These are phyloP conservation scores for Tylochromis polylepis DNA, from an alignment of 2,113 vertebrate genomes.

Conservation along the genomic window DNA sequence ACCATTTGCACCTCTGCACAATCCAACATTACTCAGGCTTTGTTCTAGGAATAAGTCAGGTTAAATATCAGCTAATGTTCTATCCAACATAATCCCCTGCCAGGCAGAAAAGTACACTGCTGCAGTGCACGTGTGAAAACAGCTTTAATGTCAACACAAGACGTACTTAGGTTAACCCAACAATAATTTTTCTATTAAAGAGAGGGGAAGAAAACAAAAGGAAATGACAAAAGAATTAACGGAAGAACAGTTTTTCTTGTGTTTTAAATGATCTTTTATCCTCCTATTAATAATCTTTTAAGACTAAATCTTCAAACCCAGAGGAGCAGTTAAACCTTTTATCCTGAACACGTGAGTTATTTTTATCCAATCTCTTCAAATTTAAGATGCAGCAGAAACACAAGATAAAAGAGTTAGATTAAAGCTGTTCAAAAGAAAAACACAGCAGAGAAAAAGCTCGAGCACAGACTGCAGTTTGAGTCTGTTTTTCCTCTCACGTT, in stretches of 20 bases:
- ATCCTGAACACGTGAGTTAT: background rate
- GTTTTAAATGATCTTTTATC: background rate
- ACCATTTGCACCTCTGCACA: background rate
- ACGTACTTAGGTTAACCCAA: background rate
- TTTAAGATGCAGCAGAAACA: background rate
- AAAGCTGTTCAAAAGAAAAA: background rate
- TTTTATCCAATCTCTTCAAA: background rate
- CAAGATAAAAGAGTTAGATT: background rate
- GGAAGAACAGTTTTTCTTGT: background rate
- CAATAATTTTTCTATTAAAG: background rate
- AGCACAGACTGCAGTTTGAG: background rate
- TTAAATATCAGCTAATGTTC: background rate
- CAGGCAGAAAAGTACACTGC: background rate
- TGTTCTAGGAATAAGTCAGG: background rate
- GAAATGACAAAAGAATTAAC: background rate
- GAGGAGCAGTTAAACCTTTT: background rate
- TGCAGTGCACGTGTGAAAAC: background rate
- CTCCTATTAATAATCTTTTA: background rate
- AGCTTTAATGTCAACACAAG: fast-evolving
- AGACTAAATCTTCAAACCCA: fast-evolving
- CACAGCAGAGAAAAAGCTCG: fast-evolving
- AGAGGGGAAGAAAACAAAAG: background rate
- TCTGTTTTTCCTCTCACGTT: fast-evolving
- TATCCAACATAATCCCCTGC: background rate
- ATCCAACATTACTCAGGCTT: background rate